These are phyloP conservation scores for Phylloscopus collybita DNA, from an alignment of 2,797 vertebrate species.

Conservation along the genomic window DNA sequence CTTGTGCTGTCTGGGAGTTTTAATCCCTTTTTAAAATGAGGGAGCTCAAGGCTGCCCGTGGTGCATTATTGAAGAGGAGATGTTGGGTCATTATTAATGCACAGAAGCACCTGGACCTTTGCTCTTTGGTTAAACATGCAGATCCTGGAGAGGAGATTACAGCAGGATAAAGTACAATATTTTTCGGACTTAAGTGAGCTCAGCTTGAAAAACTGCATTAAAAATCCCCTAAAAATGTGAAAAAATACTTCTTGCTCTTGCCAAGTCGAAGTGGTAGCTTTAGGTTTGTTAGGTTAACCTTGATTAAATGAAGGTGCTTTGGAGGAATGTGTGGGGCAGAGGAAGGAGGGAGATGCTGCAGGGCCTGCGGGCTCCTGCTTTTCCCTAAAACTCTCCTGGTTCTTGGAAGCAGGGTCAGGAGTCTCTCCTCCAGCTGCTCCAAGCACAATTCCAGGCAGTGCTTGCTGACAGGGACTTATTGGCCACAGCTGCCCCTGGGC, in stretches of 20 bases:
- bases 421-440: not conserved
- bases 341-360: not conserved
- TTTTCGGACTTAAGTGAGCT: slow-evolving; percentile 31
- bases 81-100: slow-evolving; percentile 32
- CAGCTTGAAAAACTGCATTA: not conserved
- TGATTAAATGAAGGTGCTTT: not conserved
- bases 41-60: not conserved
- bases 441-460: not conserved
- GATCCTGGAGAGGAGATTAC: slow-evolving; percentile 36
- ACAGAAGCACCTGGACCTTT: slow-evolving; percentile 45
- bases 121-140: slow-evolving; percentile 41
- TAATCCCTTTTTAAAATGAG: slow-evolving; percentile 19
- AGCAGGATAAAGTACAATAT: slow-evolving; percentile 12
- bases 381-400: not conserved
- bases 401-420: not conserved
- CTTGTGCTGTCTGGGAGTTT: not conserved
- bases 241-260: not conserved
- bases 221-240: not conserved
- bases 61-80: slow-evolving; percentile 34
- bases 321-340: not conserved
- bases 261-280: not conserved
- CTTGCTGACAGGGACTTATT: not conserved
- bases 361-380: not conserved
- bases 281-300: not conserved
- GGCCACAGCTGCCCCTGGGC: not conserved